Conservation (phyloP, 2,113 vertebrate species). For the Laterallus jamaicensis region DNA sequence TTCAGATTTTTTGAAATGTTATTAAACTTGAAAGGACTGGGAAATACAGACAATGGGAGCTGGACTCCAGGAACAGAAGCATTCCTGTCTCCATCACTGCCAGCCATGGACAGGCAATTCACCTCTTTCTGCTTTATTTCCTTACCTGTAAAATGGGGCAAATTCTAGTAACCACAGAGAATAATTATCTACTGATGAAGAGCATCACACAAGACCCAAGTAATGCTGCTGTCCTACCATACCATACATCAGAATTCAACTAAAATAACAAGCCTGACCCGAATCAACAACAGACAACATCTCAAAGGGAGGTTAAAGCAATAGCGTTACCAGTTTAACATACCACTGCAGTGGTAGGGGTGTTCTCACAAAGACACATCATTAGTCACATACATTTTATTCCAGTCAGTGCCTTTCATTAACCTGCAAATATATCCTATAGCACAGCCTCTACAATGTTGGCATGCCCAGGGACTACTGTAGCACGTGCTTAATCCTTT, state of each 20-base stretch:
- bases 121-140: background rate
- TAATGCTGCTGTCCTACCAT: fast-evolving
- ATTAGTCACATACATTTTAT: background rate
- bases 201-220: background rate
- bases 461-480: background rate
- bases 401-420: background rate
- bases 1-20: background rate
- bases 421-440: background rate
- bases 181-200: background rate
- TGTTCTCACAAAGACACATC: background rate
- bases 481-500: background rate
- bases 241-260: background rate
- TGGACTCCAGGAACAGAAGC: background rate
- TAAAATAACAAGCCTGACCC: conserved; percentile 8
- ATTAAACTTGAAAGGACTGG: background rate
- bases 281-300: background rate
- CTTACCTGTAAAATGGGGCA: background rate
- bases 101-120: background rate
- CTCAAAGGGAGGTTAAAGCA: background rate
- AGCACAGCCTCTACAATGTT: background rate
- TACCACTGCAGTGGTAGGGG: background rate
- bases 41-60: background rate
- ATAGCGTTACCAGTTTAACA: background rate
- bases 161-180: background rate
- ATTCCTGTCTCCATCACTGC: background rate